Conservation (phyloP, 1,140 invertebrate genomes). For the Goniozus legneri region DNA sequence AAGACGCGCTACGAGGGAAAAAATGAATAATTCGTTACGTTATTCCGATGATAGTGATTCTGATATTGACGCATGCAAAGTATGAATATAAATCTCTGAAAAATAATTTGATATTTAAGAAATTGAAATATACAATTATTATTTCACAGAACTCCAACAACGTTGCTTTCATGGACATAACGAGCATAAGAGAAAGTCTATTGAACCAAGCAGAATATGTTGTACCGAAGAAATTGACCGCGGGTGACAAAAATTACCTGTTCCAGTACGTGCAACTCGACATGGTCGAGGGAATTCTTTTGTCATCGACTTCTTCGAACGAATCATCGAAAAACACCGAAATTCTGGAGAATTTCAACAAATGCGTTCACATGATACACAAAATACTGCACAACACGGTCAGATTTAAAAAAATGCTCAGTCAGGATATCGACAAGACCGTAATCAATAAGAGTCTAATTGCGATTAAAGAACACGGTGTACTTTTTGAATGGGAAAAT, state of each 20-base stretch:
- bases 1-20: conserved; percentile 61
- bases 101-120: conserved; percentile 3
- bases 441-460: conserved; percentile 69
- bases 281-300: conserved; percentile 62
- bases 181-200: conserved; percentile 68
- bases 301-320: conserved; percentile 58
- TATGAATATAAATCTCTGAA: conserved; percentile 25
- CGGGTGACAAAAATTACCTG: conserved; percentile 64
- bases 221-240: conserved; percentile 60
- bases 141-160: conserved; percentile 61
- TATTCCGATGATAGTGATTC: conserved; percentile 58
- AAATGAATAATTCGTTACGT: conserved; percentile 37
- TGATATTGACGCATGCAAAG: conserved; percentile 55
- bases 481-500: conserved; percentile 60
- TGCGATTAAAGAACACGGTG: conserved; percentile 73
- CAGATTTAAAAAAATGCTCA: conserved; percentile 58
- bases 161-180: conserved; percentile 62
- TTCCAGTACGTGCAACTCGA: conserved; percentile 69
- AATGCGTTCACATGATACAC: conserved; percentile 67
- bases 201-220: conserved; percentile 69
- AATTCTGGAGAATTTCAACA: conserved; percentile 66
- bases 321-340: conserved; percentile 47
- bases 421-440: conserved; percentile 58
- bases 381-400: conserved; percentile 67
- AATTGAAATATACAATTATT: conserved; percentile 13